A percentile compares a stretch with the other conserved stretches of the same genome.
Evolutionary conservation across 2,113 vertebrate species (phyloP).

Genomic region (Syngnathus scovelli): DNA sequence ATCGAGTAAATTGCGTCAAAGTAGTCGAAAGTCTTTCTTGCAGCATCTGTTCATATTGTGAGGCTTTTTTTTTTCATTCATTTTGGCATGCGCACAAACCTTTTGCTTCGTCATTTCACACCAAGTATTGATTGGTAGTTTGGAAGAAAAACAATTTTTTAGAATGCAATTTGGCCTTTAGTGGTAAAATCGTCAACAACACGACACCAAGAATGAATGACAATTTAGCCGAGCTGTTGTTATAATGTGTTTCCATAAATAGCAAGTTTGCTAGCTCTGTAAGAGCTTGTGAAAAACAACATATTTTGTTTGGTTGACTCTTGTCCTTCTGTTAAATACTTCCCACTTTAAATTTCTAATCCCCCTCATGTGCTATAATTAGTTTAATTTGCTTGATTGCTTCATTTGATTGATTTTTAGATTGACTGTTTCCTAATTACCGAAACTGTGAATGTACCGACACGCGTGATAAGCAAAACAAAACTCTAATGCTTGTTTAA

Average conservation of each 20-base stretch:
- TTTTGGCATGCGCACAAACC: neutral
- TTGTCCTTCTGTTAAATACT: neutral
- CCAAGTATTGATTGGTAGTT: too few species aligned
- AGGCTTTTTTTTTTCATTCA: neutral
- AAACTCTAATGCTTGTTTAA: slow-evolving; percentile 7
- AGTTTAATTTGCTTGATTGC: slow-evolving; percentile 28
- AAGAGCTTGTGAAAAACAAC: neutral
- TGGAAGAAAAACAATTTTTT: too few species aligned
- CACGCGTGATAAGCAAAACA: slow-evolving; percentile 6
- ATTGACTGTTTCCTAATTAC: slow-evolving; percentile 5
- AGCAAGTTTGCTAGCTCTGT: neutral
- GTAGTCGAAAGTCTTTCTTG: slow-evolving; percentile 40
- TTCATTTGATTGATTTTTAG: slow-evolving; percentile 14
- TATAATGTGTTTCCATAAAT: neutral
- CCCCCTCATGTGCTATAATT: slow-evolving; percentile 21
- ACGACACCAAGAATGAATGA: neutral
- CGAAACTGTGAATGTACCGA: slow-evolving; percentile 5
- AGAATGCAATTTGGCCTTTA: too few species aligned
- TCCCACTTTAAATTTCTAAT: slow-evolving; percentile 10
- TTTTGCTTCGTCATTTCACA: too few species aligned
- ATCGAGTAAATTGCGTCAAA: slow-evolving; percentile 47
- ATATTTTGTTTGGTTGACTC: neutral
- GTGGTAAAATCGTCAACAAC: too few species aligned
- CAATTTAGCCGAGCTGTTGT: neutral
- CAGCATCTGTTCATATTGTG: slow-evolving; percentile 47